Conservation (phyloP, 2,888 invertebrate species). For the Sclerodermus sp. region DNA sequence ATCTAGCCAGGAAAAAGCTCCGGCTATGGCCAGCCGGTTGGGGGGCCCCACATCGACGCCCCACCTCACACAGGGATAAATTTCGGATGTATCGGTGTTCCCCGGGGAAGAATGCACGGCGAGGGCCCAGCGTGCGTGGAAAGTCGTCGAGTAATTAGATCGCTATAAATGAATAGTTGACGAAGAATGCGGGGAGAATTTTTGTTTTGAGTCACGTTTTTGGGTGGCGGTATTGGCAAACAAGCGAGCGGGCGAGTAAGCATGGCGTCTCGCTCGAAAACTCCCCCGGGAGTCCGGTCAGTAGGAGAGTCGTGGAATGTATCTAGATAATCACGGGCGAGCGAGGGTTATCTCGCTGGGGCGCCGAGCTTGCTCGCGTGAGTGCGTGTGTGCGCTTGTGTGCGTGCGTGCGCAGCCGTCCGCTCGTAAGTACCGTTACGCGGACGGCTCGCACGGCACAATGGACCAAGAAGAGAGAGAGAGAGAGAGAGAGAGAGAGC, state of each 20-base stretch:
- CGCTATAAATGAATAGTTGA: not conserved
- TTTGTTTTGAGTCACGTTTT: too few relatives aligned
- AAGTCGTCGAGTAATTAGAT: constrained; percentile 1
- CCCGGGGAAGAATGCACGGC: constrained; percentile 17
- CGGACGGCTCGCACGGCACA: constrained; percentile 20
- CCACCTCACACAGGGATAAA: too few relatives aligned
- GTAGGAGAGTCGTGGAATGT: constrained; percentile 19
- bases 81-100: too few relatives aligned
- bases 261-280: too few relatives aligned
- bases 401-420: constrained; percentile 4
- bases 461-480: constrained; percentile 27
- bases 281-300: too few relatives aligned
- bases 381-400: not conserved
- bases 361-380: constrained; percentile 7
- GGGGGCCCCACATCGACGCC: too few relatives aligned
- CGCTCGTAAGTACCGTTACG: constrained; percentile 27
- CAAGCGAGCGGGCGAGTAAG: too few relatives aligned
- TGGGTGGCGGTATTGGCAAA: too few relatives aligned
- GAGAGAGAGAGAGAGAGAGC: constrained; percentile 9
- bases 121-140: constrained; percentile 5
- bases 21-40: too few relatives aligned
- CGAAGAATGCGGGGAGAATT: too few relatives aligned
- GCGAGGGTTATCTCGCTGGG: constrained; percentile 20
- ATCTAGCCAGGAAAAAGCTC: too few relatives aligned
- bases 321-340: constrained; percentile 21